Percentiles rank a stretch among this genome's conserved stretches.
Evolutionary conservation across 2,888 invertebrate genomes (phyloP).

Genomic region (Temnothorax unifasciatus): DNA sequence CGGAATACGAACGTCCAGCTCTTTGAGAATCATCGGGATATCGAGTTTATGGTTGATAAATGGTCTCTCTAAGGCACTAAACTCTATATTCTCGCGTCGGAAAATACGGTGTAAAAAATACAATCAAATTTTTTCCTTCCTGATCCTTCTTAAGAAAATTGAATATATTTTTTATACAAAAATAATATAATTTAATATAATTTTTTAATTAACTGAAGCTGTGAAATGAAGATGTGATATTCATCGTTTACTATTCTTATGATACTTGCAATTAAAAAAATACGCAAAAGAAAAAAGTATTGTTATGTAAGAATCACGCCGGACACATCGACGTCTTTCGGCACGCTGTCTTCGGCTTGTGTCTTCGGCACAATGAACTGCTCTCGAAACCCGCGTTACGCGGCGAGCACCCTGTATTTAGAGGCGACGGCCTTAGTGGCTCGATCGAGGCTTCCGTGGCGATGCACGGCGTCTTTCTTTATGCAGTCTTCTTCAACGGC

Average conservation of each 20-base stretch:
- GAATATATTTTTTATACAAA: background rate
- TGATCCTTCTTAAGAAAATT: background rate
- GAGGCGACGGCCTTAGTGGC: conserved; percentile 70
- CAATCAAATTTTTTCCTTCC: background rate
- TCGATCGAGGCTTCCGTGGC: conserved; percentile 77
- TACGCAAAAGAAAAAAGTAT: background rate
- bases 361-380: conserved; percentile 67
- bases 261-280: background rate
- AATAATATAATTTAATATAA: background rate
- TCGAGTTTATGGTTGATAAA: conserved; percentile 66
- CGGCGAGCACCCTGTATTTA: conserved; percentile 73
- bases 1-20: conserved; percentile 71
- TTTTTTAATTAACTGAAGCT: background rate
- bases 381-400: conserved; percentile 68
- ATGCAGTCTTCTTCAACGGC: conserved; percentile 76
- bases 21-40: conserved; percentile 56
- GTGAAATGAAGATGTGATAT: background rate
- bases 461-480: conserved; percentile 77
- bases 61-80: conserved; percentile 48
- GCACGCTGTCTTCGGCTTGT: conserved; percentile 34
- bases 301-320: background rate
- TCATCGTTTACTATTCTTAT: background rate
- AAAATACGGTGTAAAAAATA: background rate
- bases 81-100: background rate
- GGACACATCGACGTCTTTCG: conserved; percentile 48